Conservation (phyloP, 2,113 vertebrate species). For the Strix uralensis region DNA sequence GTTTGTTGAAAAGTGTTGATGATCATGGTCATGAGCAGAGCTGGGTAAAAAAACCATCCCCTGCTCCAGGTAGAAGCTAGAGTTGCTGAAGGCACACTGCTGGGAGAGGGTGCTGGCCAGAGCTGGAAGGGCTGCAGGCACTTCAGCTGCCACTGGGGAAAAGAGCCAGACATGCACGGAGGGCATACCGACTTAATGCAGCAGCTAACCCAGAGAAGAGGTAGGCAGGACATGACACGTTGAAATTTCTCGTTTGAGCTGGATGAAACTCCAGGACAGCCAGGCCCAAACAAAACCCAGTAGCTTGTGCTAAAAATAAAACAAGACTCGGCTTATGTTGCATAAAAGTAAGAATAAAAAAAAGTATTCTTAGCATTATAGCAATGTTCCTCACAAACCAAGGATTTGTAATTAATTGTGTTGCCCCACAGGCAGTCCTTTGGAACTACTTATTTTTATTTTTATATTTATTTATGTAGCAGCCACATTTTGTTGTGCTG, state of each 20-base stretch:
- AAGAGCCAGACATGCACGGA: fast-evolving
- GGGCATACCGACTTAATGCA: neutral
- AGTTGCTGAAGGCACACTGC: neutral
- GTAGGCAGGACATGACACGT: neutral
- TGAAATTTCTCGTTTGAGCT: neutral
- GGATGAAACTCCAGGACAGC: neutral
- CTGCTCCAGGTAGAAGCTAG: neutral
- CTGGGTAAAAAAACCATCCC: neutral
- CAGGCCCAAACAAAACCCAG: neutral
- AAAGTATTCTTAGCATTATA: neutral
- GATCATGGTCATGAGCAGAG: neutral
- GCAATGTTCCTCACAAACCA: neutral
- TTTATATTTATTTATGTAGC: neutral
- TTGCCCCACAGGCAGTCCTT: neutral
- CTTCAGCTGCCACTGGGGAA: neutral
- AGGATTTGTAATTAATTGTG: neutral
- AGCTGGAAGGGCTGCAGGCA: neutral
- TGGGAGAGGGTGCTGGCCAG: neutral
- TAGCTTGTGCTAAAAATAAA: neutral
- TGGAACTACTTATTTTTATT: neutral
- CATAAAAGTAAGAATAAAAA: neutral
- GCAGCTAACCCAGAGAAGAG: neutral
- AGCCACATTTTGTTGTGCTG: neutral
- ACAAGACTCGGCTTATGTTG: neutral
- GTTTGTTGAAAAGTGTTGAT: neutral